phyloP scores from a whole-genome alignment of 2,888 invertebrate species.

The Drosophila paramelanica region DNA sequence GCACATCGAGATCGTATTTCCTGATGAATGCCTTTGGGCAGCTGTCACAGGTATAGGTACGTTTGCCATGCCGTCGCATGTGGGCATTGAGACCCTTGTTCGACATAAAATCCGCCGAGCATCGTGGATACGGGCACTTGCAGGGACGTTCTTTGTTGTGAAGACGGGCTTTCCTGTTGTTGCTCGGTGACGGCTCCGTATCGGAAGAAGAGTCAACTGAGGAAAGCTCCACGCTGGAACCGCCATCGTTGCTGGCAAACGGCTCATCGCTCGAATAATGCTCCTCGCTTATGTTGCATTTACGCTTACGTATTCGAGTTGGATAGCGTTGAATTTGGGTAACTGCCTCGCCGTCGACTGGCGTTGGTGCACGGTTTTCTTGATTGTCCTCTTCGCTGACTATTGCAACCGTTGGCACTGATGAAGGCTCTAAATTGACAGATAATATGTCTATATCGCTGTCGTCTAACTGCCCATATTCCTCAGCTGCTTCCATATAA shows the following conservation, averaged over 20 bases:
- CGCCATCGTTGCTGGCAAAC: not conserved
- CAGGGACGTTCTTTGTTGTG: not conserved
- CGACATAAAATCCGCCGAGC: not conserved
- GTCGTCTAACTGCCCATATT: not conserved
- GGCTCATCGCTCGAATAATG: not conserved
- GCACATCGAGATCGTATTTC: conserved; percentile 10
- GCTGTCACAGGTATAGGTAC: not conserved
- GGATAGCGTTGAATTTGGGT: not conserved
- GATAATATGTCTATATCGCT: not conserved
- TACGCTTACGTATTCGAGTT: not conserved
- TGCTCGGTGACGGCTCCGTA: not conserved
- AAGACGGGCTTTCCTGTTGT: not conserved
- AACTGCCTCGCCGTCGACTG: not conserved
- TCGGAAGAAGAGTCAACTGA: not conserved
- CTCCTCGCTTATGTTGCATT: conserved; percentile 1
- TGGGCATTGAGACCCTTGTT: conserved; percentile 5
- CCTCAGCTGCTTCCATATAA: not conserved
- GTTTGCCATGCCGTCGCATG: conserved; percentile 1
- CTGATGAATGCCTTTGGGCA: not conserved
- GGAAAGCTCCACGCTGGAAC: not conserved
- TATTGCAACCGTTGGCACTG: not conserved
- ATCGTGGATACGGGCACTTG: conserved; percentile 5
- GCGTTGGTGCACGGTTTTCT: conserved; percentile 1
- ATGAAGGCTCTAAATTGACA: not conserved
- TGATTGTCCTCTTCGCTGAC: not conserved